A percentile compares a stretch with the other conserved stretches of the same genome.
Conservation (phyloP, 2,888 invertebrate species). For the Lithophane semibrunnea region DNA sequence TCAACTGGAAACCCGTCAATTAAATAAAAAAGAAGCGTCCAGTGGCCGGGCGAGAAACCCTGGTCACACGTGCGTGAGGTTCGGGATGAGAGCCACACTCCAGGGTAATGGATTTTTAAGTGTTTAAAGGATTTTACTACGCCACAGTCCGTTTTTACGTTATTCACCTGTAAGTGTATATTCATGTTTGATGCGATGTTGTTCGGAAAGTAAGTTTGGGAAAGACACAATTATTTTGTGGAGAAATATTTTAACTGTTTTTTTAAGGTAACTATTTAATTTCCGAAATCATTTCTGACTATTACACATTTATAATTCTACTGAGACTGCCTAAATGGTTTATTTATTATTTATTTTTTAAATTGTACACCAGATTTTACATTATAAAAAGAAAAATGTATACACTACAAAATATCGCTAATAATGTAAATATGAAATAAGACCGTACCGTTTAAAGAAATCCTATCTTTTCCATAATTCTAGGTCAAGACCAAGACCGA, state of each 20-base stretch:
- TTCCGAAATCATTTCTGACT: too few relatives aligned
- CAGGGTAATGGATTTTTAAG: constrained; percentile 64
- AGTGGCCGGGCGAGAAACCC: constrained; percentile 16
- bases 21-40: constrained; percentile 54
- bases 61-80: constrained; percentile 54
- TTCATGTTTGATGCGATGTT: constrained; percentile 45
- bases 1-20: constrained; percentile 50
- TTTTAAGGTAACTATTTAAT: background rate
- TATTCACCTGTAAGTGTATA: constrained; percentile 50
- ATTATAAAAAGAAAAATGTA: too few relatives aligned
- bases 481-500: too few relatives aligned
- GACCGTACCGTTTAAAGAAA: background rate
- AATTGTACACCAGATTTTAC: too few relatives aligned
- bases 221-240: background rate
- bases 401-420: too few relatives aligned
- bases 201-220: background rate
- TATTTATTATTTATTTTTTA: too few relatives aligned
- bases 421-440: too few relatives aligned
- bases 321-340: background rate
- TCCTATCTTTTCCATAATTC: too few relatives aligned
- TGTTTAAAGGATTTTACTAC: constrained; percentile 60
- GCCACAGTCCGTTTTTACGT: constrained; percentile 45
- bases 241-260: background rate
- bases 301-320: background rate
- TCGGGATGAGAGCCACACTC: constrained; percentile 43